Percentiles rank a stretch among this genome's conserved stretches.
Evolutionary conservation across 2,113 vertebrate genomes (phyloP).

Genomic region (Saccopteryx leptura): DNA sequence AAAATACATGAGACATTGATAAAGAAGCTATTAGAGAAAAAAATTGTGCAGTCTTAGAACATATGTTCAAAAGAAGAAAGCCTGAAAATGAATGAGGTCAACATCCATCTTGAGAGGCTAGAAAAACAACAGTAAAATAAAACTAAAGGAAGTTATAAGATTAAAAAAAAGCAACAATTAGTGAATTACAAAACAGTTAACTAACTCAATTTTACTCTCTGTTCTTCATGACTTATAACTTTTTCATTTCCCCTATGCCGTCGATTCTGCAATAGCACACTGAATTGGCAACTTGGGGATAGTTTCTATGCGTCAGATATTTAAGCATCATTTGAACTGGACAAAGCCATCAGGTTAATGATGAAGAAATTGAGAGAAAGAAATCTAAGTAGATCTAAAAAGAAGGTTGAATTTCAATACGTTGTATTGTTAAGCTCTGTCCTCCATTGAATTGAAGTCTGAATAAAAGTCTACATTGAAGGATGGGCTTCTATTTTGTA

Average conservation of each 20-base stretch:
- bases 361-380: slow-evolving; percentile 7
- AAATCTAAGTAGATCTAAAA: background rate
- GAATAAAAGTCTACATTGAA: background rate
- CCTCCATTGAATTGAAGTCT: background rate
- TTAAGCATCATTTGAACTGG: background rate
- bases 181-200: background rate
- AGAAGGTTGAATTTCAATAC: slow-evolving; percentile 28
- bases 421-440: background rate
- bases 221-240: background rate
- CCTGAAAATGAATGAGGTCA: background rate
- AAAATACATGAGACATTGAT: background rate
- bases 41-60: background rate
- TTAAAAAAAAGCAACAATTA: background rate
- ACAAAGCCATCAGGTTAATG: background rate
- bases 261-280: background rate
- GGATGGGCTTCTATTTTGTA: background rate
- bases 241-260: background rate
- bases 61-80: background rate
- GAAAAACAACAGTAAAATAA: background rate
- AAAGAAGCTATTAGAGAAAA: slow-evolving; percentile 25
- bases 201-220: background rate
- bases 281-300: background rate
- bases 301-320: background rate
- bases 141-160: background rate
- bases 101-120: background rate